phyloP scores from a whole-genome alignment of 2,797 vertebrate genomes.

The Nyctalus aviator region DNA sequence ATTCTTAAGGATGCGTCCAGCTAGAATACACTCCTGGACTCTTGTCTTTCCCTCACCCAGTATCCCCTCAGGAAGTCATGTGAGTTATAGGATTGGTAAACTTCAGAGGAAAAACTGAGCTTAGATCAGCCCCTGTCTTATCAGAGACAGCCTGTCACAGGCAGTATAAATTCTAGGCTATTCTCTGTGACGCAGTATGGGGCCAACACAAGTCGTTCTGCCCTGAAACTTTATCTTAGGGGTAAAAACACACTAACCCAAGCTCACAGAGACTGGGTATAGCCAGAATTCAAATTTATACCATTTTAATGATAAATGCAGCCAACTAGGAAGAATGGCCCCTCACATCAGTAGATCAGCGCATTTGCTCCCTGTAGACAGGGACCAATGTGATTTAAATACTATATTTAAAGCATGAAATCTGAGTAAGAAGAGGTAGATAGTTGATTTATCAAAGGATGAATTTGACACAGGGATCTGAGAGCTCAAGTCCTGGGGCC shows the following conservation, averaged over 20 bases:
- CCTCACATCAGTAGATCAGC: neutral
- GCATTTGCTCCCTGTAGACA: neutral
- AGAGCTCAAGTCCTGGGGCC: neutral
- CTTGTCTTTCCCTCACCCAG: neutral
- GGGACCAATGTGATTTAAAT: neutral
- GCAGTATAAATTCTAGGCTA: neutral
- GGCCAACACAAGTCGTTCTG: neutral
- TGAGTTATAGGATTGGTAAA: neutral
- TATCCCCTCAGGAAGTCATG: neutral
- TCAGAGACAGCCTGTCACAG: neutral
- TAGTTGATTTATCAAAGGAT: neutral
- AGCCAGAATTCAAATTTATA: neutral
- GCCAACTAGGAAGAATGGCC: neutral
- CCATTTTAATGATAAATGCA: neutral
- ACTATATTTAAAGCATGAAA: neutral
- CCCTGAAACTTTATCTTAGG: neutral
- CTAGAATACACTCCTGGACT: neutral
- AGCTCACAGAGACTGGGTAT: neutral
- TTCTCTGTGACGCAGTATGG: neutral
- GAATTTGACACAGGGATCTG: neutral
- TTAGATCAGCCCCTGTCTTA: neutral
- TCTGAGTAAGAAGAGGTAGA: neutral
- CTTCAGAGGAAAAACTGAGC: neutral
- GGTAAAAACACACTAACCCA: neutral
- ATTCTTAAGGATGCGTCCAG: neutral